Conservation (phyloP, 1,140 invertebrate species). For the Potamilus streckersoni region DNA sequence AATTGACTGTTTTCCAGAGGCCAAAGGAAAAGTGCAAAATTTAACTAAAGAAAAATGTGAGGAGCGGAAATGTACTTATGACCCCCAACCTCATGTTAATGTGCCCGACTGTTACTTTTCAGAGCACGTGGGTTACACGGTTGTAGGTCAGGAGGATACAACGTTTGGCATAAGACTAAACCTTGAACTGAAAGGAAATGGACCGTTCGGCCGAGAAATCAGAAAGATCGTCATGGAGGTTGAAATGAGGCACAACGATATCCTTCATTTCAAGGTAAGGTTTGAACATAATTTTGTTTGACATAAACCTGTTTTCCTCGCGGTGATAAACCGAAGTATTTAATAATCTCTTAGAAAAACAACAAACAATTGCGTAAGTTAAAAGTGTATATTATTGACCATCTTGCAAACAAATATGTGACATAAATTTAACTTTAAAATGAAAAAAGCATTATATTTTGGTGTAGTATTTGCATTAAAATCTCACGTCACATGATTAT, state of each 20-base stretch:
- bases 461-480: too few species aligned
- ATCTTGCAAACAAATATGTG: too few species aligned
- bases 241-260: constrained; percentile 34
- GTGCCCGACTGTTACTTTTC: constrained; percentile 21
- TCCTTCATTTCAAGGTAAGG: constrained; percentile 47
- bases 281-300: background rate
- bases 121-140: constrained; percentile 22
- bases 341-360: too few species aligned
- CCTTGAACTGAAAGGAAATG: constrained; percentile 27
- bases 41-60: constrained; percentile 39
- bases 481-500: too few species aligned
- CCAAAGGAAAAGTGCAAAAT: constrained; percentile 16
- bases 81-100: background rate
- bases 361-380: too few species aligned
- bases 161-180: constrained; percentile 28
- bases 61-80: constrained; percentile 38
- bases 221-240: constrained; percentile 33
- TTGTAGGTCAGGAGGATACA: constrained; percentile 13
- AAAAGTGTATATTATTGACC: too few species aligned
- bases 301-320: too few species aligned
- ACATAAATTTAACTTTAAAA: too few species aligned
- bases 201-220: constrained; percentile 40
- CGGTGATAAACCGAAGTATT: too few species aligned
- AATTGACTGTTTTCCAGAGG: constrained; percentile 50
- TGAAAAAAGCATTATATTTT: too few species aligned